Percentiles rank a stretch among this genome's conserved stretches.
These are phyloP conservation scores for Todiramphus saurophagus DNA, from an alignment of 2,113 vertebrate genomes.

Conservation along the genomic window DNA sequence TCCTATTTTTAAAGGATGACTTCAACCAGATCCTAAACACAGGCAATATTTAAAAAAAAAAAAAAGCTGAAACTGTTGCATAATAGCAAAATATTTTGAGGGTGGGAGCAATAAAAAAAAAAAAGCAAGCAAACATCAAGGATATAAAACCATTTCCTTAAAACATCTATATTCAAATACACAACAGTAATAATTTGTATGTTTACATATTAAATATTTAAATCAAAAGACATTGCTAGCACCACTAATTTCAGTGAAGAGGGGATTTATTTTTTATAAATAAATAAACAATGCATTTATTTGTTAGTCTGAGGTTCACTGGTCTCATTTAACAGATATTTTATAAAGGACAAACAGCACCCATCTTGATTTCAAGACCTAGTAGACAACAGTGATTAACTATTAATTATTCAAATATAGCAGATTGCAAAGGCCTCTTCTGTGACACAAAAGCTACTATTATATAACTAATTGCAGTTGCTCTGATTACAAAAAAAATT, in stretches of 20 bases:
- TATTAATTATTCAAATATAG: not conserved
- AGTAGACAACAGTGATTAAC: not conserved
- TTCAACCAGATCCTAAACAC: not conserved
- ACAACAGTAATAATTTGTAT: not conserved
- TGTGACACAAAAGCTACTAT: not conserved
- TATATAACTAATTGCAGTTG: not conserved
- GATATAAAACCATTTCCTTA: not conserved
- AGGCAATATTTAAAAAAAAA: not conserved
- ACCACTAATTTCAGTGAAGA: not conserved
- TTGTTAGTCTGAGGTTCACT: not conserved
- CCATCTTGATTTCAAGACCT: not conserved
- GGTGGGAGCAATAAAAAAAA: not conserved
- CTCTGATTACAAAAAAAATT: not conserved
- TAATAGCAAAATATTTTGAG: not conserved
- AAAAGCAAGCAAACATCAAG: not conserved
- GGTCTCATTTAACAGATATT: not conserved
- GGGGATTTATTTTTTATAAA: not conserved
- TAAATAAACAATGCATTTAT: not conserved
- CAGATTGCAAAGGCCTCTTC: not conserved
- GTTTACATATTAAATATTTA: not conserved
- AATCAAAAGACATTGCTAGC: not conserved
- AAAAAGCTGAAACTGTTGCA: not conserved
- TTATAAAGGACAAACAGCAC: not conserved
- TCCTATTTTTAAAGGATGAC: not conserved
- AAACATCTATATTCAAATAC: not conserved